Base-by-base conservation (phyloP, 2,113 vertebrate species). In the Verasper variegatus region DNA sequence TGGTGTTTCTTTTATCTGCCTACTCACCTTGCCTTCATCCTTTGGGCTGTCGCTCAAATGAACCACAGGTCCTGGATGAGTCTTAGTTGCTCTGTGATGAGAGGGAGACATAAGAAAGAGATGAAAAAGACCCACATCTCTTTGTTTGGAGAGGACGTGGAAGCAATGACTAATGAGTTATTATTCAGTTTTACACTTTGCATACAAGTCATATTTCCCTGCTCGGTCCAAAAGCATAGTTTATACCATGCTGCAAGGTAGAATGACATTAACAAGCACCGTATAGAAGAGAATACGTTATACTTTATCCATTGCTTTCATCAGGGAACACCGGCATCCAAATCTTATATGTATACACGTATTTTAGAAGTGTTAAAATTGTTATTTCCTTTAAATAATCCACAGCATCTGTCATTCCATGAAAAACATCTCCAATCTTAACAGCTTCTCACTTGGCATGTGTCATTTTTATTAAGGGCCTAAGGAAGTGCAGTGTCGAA, bases 21-120 rank as follows among this genome's bases (percentile, higher is more conserved):
- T 58, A 94, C 97, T 96, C 92, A 99, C 98, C 95, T 99, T 99
- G 62, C 97, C 97, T 91, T 99, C 98, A 68, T 99, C 98, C 93
- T 96, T 97, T 69, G 98, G 98, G 81, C 97, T 98, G 92, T 99
- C 98, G 70, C 98, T 99, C 93, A 99, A 94, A 89, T 99, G 98
- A 76, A 99, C 98, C 86, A 99, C 97, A 12, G 98, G 97, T 59
- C 98, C 98, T 79, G 98, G 98, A 87, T 99, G 98, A 91, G 96
- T 97, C 95, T 99, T 99, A 78, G 97, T 98, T 67, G 96, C 96
- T 90, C 98, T 99, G 94, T 87, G 90, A 85, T 9, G 40, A 86
- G 21, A 80, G 49, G 17, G 13, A 54, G 68, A 71, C 17, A 81
- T 13, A 64, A 64, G 14, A 58, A n/a, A 56, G 9, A 31, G 31